Base-by-base conservation (phyloP, 2,113 vertebrate species). In the Megalops atlanticus region DNA sequence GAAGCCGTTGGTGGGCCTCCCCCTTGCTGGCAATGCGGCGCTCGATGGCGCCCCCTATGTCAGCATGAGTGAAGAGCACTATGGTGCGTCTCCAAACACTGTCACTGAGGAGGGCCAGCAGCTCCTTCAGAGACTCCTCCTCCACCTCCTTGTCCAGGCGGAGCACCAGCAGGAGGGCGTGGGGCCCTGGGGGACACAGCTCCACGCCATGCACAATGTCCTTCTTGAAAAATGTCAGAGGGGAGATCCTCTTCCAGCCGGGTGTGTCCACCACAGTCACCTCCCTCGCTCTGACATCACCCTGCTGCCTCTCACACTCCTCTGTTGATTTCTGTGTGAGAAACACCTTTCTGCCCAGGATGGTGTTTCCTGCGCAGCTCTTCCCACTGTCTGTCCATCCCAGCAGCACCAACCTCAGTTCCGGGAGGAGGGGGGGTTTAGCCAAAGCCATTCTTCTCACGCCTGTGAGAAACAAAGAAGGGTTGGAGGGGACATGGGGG, bases 251-350 rank as follows among this genome's bases (percentile, higher is more conserved):
- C 16, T 11, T 49, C 78, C 79, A 80, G 2, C 79, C 79, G n/a
- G 69, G 79, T 49, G 79, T 80, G 70, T 80, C 43, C 10, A 80
- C 36, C 45, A 80, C 79, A 72, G 69, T 80, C 41, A 49, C 40
- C 21, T 47, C n/a, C 40, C 85, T 83, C 11, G 87, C 86, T 0
- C 0, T 80, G 1, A 92, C 89, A 6, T 79, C 31, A 45, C 69
- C 78, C 78, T 72, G 41, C 36, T 31, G 45, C 78, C 71, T 49
- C 41, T 71, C 68, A 70, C 68, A 79, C 43, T 72, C 36, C 69
- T 43, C 93, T 0, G 93, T 94, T n/a, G 91, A 88, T 76, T 84
- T 92, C 18, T 89, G 89, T 2, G 81, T 89, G 82, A 92, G 88
- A 1, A 92, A 92, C 5, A 81, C 89, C 0, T 6, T 27, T n/a